Evolutionary conservation across 2,113 vertebrate species (phyloP), one percentile per base, ranked within the genome.

Genomic region (Brachypodius melanocephalos): DNA sequence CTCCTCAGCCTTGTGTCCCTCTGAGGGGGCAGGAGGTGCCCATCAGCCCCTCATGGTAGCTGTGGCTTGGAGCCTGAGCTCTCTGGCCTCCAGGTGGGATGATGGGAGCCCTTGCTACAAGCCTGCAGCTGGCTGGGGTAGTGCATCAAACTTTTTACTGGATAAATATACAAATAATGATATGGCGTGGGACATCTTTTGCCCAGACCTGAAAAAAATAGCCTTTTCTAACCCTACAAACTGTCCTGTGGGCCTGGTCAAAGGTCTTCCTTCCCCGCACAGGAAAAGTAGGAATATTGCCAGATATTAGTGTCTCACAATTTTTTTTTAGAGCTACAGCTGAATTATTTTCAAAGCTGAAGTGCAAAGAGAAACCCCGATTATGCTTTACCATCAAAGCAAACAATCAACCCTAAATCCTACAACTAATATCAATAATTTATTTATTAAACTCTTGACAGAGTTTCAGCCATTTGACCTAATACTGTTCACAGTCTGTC

Each of bases 321-420:
- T 0, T 28, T 57, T 51, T 75, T 75, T 85, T 88, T 48, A 24
- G 69, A 68, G 42, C 20, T 90, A 26, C 25, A 86, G 51, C 12
- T 68, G 71, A 54, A 49, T 57, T 89, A 19, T 82, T 90, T 93
- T 68, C 29, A 73, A 52, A 85, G 48, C n/a, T 61, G 28, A 92
- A 57, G 10, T 48, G 45, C 57, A 31, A 74, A 82, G 38, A 48
- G 51, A 72, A 73, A 8, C 2, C 1, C 3, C 5, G 9, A 11
- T 61, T 90, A 32, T 26, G 17, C 10, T 36, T 79, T 59, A 9
- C 18, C 8, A 13, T 63, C 28, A 54, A 68, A 85, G 57, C 8
- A 4, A 49, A 32, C 15, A 8, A 63, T 4, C 20, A 17, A 0
- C 1, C 20, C 28, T 9, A 38, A 71, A 65, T 77, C 29, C n/a